These are phyloP conservation scores for Pterocles gutturalis DNA, from an alignment of 2,113 vertebrate genomes.

Conservation along the genomic window DNA sequence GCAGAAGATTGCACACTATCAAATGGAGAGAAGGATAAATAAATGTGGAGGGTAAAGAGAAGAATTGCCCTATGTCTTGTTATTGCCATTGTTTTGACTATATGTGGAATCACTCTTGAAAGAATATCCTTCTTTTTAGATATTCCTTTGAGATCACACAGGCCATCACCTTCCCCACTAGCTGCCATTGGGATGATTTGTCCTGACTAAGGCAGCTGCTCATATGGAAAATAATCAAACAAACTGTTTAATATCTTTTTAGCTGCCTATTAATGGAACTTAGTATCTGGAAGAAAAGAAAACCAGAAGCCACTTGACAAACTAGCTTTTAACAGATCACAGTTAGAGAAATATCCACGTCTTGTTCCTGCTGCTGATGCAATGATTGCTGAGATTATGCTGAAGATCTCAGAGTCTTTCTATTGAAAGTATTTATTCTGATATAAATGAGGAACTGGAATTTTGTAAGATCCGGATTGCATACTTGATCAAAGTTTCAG, in stretches of 20 bases:
- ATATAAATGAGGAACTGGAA: not conserved
- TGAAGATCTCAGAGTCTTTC: not conserved
- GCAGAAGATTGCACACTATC: not conserved
- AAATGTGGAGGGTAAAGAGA: not conserved
- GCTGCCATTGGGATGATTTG: not conserved
- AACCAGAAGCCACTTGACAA: not conserved
- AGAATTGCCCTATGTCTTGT: not conserved
- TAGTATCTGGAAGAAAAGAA: not conserved
- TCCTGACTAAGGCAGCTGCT: not conserved
- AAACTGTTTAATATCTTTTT: not conserved
- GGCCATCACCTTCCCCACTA: not conserved
- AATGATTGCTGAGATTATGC: not conserved
- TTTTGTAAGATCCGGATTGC: not conserved
- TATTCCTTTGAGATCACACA: not conserved
- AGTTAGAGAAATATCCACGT: not conserved
- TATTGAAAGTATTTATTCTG: not conserved
- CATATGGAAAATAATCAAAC: not conserved
- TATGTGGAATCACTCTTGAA: not conserved
- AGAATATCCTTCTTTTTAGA: not conserved
- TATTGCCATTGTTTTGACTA: not conserved
- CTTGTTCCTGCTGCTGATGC: not conserved
- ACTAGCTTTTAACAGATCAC: not conserved
- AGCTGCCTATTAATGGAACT: not conserved
- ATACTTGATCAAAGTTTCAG: not conserved
- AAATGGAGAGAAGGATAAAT: not conserved